Evolutionary conservation across 2,797 vertebrate genomes (phyloP).

Genomic region (Hypotaenidia philippensis): DNA sequence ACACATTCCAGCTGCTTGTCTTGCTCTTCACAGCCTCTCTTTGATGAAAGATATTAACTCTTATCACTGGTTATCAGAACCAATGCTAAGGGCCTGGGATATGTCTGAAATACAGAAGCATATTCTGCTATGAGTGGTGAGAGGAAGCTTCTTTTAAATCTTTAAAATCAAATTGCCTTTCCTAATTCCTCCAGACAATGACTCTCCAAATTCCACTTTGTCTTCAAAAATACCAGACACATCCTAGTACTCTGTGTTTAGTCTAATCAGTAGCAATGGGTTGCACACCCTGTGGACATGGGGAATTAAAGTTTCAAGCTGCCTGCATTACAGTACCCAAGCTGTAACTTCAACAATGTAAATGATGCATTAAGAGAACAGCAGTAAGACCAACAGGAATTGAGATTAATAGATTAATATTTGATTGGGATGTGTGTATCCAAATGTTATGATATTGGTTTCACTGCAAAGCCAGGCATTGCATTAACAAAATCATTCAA

Average conservation of each 20-base stretch:
- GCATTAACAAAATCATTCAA: background rate
- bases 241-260: background rate
- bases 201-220: background rate
- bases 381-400: background rate
- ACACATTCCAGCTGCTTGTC: background rate
- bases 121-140: background rate
- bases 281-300: background rate
- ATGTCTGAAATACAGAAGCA: background rate
- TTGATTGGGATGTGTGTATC: background rate
- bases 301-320: background rate
- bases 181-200: background rate
- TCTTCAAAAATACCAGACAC: background rate
- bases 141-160: background rate
- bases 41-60: background rate
- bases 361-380: background rate
- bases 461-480: background rate
- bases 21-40: background rate
- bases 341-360: background rate
- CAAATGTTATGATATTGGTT: background rate
- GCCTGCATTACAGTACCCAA: background rate
- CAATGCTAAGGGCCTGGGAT: background rate
- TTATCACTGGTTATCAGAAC: background rate
- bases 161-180: background rate
- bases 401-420: background rate
- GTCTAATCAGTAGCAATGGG: constrained; percentile 68